phyloP scores from a whole-genome alignment of 2,797 vertebrate species.

The Orientallactaga sibirica region DNA sequence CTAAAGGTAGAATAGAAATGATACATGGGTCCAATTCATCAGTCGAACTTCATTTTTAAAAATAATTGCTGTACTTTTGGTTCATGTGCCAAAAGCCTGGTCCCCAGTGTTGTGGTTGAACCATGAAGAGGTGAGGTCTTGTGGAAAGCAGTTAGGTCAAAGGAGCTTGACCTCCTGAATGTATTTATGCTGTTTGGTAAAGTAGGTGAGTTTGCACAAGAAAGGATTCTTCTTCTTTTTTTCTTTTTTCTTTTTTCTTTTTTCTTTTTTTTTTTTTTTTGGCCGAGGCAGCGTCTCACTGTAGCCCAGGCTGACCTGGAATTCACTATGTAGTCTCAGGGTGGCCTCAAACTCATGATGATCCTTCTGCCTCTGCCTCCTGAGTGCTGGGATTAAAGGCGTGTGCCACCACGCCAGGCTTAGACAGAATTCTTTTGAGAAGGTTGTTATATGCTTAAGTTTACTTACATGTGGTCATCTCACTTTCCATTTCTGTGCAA shows the following conservation, averaged over 20 bases:
- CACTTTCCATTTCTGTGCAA: not conserved
- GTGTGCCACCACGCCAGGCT: too few species aligned
- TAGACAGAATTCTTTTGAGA: not conserved
- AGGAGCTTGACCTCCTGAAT: not conserved
- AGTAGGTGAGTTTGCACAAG: not conserved
- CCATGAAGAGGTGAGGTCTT: not conserved
- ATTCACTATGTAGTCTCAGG: too few species aligned
- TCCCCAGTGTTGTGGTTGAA: not conserved
- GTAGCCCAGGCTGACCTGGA: too few species aligned
- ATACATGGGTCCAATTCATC: not conserved
- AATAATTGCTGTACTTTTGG: not conserved
- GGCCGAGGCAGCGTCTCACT: too few species aligned
- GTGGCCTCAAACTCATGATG: too few species aligned
- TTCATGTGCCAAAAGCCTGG: not conserved
- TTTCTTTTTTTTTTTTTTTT: too few species aligned
- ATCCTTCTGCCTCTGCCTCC: too few species aligned
- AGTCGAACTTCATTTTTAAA: not conserved
- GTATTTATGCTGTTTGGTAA: not conserved
- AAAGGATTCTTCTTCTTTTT: not conserved
- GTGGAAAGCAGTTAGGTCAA: too few species aligned
- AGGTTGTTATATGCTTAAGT: not conserved
- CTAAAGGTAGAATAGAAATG: not conserved
- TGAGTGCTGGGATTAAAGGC: too few species aligned
- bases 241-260: too few species aligned
- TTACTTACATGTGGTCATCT: not conserved